Percentiles rank a stretch among this genome's conserved stretches.
Evolutionary conservation across 1,140 invertebrate species (phyloP).

Genomic region (Cyrtorhinus lividipennis): DNA sequence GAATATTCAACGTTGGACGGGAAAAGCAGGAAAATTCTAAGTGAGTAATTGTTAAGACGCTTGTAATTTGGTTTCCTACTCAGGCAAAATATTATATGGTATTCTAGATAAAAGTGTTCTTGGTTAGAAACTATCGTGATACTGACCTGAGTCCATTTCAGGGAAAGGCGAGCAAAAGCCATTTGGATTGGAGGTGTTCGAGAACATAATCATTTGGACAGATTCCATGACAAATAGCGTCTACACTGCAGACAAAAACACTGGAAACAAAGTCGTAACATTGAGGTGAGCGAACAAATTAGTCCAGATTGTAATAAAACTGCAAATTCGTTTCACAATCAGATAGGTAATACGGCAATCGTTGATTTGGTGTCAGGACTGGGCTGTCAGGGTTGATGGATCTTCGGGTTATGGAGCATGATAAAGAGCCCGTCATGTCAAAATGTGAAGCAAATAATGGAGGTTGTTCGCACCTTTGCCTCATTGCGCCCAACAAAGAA

Average conservation of each 20-base stretch:
- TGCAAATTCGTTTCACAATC: too few species aligned
- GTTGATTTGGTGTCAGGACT: constrained; percentile 36
- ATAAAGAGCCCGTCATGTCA: constrained; percentile 38
- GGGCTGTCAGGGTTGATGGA: constrained; percentile 67
- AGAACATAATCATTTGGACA: constrained; percentile 74
- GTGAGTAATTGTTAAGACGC: constrained; percentile 10
- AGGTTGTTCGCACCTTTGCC: constrained; percentile 75
- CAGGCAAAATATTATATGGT: not conserved
- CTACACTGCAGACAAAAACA: constrained; percentile 56
- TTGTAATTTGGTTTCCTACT: not conserved
- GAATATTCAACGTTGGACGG: constrained; percentile 72
- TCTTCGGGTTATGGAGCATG: constrained; percentile 63
- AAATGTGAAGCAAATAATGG: constrained; percentile 67
- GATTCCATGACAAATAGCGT: constrained; percentile 66
- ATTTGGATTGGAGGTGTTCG: constrained; percentile 71
- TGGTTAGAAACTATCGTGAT: not conserved
- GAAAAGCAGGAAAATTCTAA: constrained; percentile 45
- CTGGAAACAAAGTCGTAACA: constrained; percentile 39
- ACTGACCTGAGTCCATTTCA: not conserved
- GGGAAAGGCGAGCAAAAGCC: constrained; percentile 49
- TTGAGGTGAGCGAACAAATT: constrained; percentile 37
- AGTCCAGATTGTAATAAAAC: too few species aligned
- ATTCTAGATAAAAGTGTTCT: not conserved
- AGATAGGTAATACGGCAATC: too few species aligned
- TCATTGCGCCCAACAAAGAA: constrained; percentile 50